A percentile compares a stretch with the other conserved stretches of the same genome.
Evolutionary conservation across 2,113 vertebrate genomes (phyloP).

Genomic region (Mus pahari): DNA sequence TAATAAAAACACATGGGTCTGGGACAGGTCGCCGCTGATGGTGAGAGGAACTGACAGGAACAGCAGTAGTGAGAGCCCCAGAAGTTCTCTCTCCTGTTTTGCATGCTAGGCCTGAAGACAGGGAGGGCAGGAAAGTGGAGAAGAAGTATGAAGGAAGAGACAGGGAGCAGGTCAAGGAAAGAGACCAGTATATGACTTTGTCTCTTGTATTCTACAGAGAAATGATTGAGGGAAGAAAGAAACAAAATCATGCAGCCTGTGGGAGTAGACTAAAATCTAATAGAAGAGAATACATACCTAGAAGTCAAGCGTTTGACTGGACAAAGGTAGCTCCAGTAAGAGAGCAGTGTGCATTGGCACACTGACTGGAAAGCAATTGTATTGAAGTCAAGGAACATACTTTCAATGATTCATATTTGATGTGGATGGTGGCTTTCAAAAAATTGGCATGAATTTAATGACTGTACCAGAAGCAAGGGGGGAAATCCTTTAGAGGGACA

Average conservation of each 20-base stretch:
- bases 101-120: neutral
- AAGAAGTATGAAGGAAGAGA: neutral
- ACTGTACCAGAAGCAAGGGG: slow-evolving; percentile 10
- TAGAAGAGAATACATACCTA: neutral
- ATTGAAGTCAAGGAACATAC: neutral
- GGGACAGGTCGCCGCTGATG: neutral
- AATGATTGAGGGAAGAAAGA: neutral
- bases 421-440: slow-evolving; percentile 12
- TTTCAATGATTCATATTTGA: neutral
- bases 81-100: neutral
- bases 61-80: neutral
- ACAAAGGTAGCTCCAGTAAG: neutral
- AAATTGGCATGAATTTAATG: slow-evolving; percentile 23
- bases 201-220: neutral
- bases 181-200: neutral
- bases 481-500: neutral
- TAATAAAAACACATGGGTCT: neutral
- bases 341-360: neutral
- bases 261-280: neutral
- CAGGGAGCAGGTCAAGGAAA: neutral
- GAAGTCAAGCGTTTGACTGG: neutral
- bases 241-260: neutral
- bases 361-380: neutral
- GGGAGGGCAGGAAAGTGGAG: neutral
- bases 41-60: neutral